phyloP scores from a whole-genome alignment of 92 coral and sea anemone genomes.

The Meandrina meandrites region DNA sequence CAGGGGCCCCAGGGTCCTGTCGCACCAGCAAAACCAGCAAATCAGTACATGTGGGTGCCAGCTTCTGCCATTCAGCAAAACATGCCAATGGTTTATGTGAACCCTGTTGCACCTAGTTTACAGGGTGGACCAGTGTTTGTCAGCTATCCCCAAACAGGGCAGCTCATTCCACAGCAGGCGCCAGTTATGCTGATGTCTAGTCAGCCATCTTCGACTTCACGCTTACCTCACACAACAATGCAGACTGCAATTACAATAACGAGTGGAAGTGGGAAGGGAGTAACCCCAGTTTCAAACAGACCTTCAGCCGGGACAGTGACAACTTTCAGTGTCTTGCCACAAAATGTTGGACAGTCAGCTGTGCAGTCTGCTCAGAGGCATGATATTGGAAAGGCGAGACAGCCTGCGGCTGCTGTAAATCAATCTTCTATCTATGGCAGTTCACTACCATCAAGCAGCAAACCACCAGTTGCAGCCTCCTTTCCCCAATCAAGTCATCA shows the following conservation, averaged over 20 bases:
- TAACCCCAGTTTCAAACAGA: not conserved
- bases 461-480: not conserved
- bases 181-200: conserved; percentile 16
- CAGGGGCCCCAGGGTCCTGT: conserved; percentile 4
- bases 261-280: not conserved
- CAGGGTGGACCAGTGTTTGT: conserved; percentile 25
- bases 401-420: not conserved
- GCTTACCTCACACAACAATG: not conserved
- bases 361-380: conserved; percentile 14
- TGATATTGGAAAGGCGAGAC: not conserved
- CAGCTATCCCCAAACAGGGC: conserved; percentile 8
- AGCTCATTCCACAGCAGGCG: conserved; percentile 17
- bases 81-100: conserved; percentile 13
- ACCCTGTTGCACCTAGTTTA: conserved; percentile 27
- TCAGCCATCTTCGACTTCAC: conserved; percentile 5
- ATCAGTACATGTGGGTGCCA: conserved; percentile 41
- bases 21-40: conserved; percentile 8
- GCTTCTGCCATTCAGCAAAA: conserved; percentile 22
- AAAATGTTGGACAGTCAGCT: conserved; percentile 41
- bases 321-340: conserved; percentile 44
- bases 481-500: not conserved
- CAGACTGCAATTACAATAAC: not conserved
- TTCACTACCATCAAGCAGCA: not conserved
- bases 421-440: conserved; percentile 13
- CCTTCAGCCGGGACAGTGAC: conserved; percentile 38